phyloP scores from a whole-genome alignment of 2,113 vertebrate genomes.

The Noctilio leporinus region DNA sequence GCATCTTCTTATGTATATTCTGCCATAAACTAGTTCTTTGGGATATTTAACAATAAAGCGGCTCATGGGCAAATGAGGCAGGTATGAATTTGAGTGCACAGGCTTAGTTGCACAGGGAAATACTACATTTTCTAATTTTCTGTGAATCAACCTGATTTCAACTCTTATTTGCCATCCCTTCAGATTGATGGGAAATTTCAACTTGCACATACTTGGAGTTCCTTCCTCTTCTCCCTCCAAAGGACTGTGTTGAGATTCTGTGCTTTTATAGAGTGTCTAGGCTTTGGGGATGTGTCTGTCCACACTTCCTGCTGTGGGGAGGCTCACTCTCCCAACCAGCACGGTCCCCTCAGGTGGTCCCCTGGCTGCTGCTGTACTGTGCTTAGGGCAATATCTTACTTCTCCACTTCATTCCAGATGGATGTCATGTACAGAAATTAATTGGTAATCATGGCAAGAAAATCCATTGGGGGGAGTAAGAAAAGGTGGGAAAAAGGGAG shows the following conservation, averaged over 20 bases:
- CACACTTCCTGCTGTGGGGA: neutral
- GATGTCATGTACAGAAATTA: slow-evolving; percentile 3
- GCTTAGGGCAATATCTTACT: neutral
- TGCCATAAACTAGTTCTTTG: neutral
- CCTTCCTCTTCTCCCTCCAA: neutral
- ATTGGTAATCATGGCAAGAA: neutral
- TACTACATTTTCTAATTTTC: neutral
- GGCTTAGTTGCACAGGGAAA: neutral
- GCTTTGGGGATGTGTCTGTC: neutral
- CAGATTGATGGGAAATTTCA: neutral
- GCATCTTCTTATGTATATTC: neutral
- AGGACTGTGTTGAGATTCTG: neutral
- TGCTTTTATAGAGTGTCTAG: neutral
- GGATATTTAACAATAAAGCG: neutral
- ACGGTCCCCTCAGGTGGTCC: neutral
- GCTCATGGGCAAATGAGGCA: neutral
- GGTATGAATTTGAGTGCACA: neutral
- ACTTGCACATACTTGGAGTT: neutral
- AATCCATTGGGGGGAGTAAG: neutral
- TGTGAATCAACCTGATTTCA: neutral
- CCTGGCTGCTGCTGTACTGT: neutral
- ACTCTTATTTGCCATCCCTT: neutral
- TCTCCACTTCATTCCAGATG: slow-evolving; percentile 2
- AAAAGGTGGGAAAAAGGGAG: neutral
- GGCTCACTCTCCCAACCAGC: neutral